Base-by-base conservation (phyloP, 2,797 vertebrate genomes). In the Channa striata region DNA sequence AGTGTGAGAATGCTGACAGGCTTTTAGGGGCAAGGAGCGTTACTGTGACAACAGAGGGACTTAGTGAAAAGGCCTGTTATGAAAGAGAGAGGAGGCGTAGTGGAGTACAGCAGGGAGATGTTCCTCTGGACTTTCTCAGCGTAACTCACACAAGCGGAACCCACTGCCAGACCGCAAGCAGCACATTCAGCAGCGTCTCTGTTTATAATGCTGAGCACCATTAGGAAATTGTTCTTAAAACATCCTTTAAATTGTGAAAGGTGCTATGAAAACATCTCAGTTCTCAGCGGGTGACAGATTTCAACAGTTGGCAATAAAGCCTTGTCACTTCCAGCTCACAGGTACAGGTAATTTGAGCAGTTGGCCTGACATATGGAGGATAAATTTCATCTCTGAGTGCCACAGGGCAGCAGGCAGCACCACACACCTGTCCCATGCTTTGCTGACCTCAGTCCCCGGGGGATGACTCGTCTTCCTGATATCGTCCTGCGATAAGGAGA, bases 311-410 rank as follows among this genome's bases (percentile, higher is more conserved):
- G 68, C 80, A 86, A 89, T 88, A 84, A 86, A 83, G 30, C 59
- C 75, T 61, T 47, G 81, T 84, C 87, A 84, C 77, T 65, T 81
- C 72, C 75, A 78, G 74, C 81, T 85, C 20, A 16, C 77, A 83
- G 80, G 56, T 79, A 64, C 58, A 72, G 52, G 74, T 84, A 88
- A 91, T 85, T 77, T 40, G 43, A 50, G 50, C 43, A 48, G 66
- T 64, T 21, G 43, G 57, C 69, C 30, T 61, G 51, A 83, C 86
- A 67, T n/a, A 43, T 44, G 59, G 70, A 75, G 46, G 44, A 62
- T 61, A 84, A 89, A 88, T 81, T 80, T 89, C 68, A 89, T 90
- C 85, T 79, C 5, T 4, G 60, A 49, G 72, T 66, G 78, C 89
- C 81, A 68, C 19, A 0, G 83, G 86, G 80, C 64, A 68, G 67